Evolutionary conservation across 2,113 vertebrate species (phyloP).

Genomic region (Malaclemys terrapin): DNA sequence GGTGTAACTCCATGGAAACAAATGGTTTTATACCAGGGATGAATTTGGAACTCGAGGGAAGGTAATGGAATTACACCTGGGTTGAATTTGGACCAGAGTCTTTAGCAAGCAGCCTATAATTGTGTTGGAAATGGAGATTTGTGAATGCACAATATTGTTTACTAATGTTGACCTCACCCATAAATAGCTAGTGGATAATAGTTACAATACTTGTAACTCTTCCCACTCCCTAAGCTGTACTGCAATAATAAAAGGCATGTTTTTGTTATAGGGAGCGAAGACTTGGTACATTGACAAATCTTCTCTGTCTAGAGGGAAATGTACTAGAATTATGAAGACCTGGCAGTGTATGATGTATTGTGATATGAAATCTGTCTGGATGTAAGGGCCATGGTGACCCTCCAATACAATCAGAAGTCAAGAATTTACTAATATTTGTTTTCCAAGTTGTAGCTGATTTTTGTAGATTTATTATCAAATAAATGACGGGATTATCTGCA

Average conservation of each 20-base stretch:
- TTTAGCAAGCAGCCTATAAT: not conserved
- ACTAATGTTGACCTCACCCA: fast-evolving
- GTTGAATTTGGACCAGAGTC: not conserved
- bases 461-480: not conserved
- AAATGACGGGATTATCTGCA: not conserved
- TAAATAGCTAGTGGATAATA: not conserved
- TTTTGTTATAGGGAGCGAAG: not conserved
- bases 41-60: not conserved
- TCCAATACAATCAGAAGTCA: not conserved
- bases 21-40: not conserved
- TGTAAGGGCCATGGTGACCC: fast-evolving
- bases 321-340: not conserved
- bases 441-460: not conserved
- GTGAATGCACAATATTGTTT: not conserved
- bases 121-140: not conserved
- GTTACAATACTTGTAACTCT: not conserved
- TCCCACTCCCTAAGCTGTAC: not conserved
- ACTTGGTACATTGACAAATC: not conserved
- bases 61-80: not conserved
- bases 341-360: not conserved
- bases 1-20: not conserved
- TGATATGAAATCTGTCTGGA: not conserved
- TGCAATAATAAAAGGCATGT: not conserved
- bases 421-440: not conserved
- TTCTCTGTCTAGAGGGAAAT: not conserved